Base-by-base conservation (phyloP, 2,797 vertebrate genomes). In the Myiotriccus ornatus region DNA sequence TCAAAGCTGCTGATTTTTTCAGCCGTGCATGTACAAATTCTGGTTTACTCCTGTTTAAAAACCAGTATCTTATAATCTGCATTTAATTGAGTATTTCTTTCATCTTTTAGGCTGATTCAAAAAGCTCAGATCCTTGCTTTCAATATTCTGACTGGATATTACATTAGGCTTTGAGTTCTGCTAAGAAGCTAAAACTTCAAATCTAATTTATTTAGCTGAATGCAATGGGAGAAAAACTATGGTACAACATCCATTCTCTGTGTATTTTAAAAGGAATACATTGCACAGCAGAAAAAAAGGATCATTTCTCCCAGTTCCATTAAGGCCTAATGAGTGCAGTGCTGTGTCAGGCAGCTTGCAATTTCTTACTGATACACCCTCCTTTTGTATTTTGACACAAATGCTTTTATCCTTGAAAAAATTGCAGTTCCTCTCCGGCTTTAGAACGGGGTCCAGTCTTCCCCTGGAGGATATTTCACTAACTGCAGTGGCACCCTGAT, bases 1-100 rank as follows among this genome's bases (percentile, higher is more conserved):
- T 56, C 35, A 73, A 62, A 94, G 23, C 30, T 52, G 39, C 43
- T 88, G 21, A 12, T 9, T 81, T 85, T 78, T 62, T 24, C 57
- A 88, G n/a, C 12, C 39, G 63, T 75, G 16, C 15, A 12, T 4
- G 5, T 39, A 10, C 44, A 60, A 24, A 21, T 5, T 50, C 47
- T 28, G 27, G 32, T 10, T 63, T 75, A 68, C 20, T 85, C 7
- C 46, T 53, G 11, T 80, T 88, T 64, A 34, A 75, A 82, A 57
- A 2, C 0, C 7, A 55, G 7, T 6, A 39, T 18, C 4, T 32
- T 52, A 18, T 16, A 63, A 50, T 18, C 46, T 55, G 12, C 3
- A 37, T 87, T 92, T 74, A 30, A 17, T 0, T 52, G 71, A 62
- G n/a, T 24, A 9, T 41, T 85, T 68, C 7, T 86, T 65, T 81